Evolutionary conservation across 2,797 vertebrate species (phyloP).

Genomic region (Gymnothorax reevesii): DNA sequence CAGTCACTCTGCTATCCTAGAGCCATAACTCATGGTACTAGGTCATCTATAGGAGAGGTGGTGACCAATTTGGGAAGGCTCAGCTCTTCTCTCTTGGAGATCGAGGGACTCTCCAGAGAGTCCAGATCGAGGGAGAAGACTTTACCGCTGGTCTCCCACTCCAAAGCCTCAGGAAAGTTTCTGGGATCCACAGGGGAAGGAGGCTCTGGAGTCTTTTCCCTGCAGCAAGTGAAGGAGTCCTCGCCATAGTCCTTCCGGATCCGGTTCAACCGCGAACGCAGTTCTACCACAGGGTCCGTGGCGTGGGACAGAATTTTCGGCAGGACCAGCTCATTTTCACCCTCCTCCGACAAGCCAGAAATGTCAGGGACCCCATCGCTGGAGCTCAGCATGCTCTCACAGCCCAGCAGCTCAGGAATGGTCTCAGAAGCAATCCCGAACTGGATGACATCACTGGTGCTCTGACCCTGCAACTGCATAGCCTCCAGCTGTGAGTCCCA

Average conservation of each 20-base stretch:
- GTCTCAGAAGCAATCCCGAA: slow-evolving; percentile 69
- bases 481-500: slow-evolving; percentile 57
- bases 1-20: not conserved
- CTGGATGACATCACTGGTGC: slow-evolving; percentile 45
- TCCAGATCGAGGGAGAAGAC: slow-evolving; percentile 73
- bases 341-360: not conserved
- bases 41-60: slow-evolving; percentile 71
- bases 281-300: not conserved
- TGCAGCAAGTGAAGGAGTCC: slow-evolving; percentile 34
- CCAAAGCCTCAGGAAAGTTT: slow-evolving; percentile 29
- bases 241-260: slow-evolving; percentile 13
- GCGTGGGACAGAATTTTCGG: slow-evolving; percentile 39
- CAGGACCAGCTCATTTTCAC: slow-evolving; percentile 39
- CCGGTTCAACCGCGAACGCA: not conserved
- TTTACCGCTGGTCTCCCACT: slow-evolving; percentile 46
- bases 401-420: slow-evolving; percentile 57
- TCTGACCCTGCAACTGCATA: slow-evolving; percentile 45
- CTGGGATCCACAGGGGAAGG: not conserved
- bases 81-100: slow-evolving; percentile 53
- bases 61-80: slow-evolving; percentile 66
- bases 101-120: slow-evolving; percentile 52
- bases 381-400: slow-evolving; percentile 61
- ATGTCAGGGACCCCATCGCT: slow-evolving; percentile 40
- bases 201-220: slow-evolving; percentile 31
- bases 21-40: slow-evolving; percentile 30